Evolutionary conservation across 2,113 vertebrate species (phyloP).

Genomic region (Odontesthes bonariensis): DNA sequence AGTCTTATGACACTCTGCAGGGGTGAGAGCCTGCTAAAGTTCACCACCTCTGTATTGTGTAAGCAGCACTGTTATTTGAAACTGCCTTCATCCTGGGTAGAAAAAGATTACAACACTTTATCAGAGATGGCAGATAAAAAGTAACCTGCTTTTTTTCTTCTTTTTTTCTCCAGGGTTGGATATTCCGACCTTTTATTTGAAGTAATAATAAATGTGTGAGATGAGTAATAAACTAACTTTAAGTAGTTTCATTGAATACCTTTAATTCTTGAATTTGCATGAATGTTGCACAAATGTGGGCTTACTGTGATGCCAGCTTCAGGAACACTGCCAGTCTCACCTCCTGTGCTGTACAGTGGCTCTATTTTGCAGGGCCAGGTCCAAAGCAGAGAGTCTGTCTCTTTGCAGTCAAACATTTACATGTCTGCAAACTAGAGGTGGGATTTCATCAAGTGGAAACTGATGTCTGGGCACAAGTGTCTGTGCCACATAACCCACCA

Average conservation of each 20-base stretch:
- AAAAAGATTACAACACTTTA: conserved; percentile 39
- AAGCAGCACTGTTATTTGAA: conserved; percentile 73
- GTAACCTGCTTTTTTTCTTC: conserved; percentile 8
- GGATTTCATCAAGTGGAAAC: conserved; percentile 60
- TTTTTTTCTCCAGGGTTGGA: conserved; percentile 6
- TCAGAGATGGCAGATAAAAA: conserved; percentile 44
- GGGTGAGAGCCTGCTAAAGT: conserved; percentile 78
- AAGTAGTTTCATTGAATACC: neutral
- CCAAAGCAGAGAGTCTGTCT: conserved; percentile 64
- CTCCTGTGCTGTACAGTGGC: conserved; percentile 52
- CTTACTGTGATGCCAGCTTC: conserved; percentile 22
- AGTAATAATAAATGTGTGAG: neutral
- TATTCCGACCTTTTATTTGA: neutral
- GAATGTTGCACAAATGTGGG: conserved; percentile 8
- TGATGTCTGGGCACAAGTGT: conserved; percentile 66
- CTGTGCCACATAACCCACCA: conserved; percentile 67
- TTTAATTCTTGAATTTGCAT: conserved; percentile 1
- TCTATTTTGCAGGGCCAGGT: conserved; percentile 60
- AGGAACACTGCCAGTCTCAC: conserved; percentile 34
- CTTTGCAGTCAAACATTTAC: conserved; percentile 67
- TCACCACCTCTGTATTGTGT: conserved; percentile 81
- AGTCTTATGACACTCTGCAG: conserved; percentile 83
- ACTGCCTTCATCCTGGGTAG: conserved; percentile 64
- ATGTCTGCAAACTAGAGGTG: conserved; percentile 59
- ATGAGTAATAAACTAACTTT: neutral